These are phyloP conservation scores for Tragelaphus strepsiceros DNA, from an alignment of 2,113 vertebrate species.

Conservation along the genomic window DNA sequence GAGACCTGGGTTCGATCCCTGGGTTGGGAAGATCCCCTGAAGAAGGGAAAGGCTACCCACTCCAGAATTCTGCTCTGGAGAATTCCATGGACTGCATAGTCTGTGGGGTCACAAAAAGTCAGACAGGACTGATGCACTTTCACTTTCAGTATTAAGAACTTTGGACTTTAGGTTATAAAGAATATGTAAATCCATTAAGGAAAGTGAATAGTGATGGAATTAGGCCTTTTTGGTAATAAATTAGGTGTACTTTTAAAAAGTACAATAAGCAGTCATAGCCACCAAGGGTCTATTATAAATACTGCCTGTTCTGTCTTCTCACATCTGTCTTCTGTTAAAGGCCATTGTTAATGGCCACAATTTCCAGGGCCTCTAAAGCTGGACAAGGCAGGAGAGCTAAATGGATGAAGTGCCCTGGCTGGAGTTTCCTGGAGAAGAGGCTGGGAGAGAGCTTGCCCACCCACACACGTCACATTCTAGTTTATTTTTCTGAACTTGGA, in stretches of 20 bases:
- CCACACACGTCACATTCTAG: not conserved
- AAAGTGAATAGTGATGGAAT: not conserved
- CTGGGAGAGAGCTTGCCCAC: not conserved
- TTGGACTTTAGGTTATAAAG: not conserved
- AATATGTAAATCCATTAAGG: not conserved
- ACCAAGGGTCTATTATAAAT: not conserved
- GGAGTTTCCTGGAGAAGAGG: not conserved
- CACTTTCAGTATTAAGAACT: not conserved
- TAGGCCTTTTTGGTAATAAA: not conserved
- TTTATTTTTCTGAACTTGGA: not conserved
- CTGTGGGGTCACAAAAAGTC: not conserved
- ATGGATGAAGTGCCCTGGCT: not conserved
- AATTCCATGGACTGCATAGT: not conserved
- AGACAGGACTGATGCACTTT: not conserved
- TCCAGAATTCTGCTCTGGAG: not conserved
- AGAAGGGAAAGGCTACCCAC: not conserved
- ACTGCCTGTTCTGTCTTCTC: not conserved
- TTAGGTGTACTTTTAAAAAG: not conserved
- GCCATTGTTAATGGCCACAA: not conserved
- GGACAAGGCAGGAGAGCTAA: rapidly evolving
- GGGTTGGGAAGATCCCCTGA: not conserved
- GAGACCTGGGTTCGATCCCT: not conserved
- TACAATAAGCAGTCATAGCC: not conserved
- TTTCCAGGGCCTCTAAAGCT: not conserved
- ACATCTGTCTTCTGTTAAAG: not conserved